Conservation (phyloP, 2,888 invertebrate species). For the Torymus texanus region DNA sequence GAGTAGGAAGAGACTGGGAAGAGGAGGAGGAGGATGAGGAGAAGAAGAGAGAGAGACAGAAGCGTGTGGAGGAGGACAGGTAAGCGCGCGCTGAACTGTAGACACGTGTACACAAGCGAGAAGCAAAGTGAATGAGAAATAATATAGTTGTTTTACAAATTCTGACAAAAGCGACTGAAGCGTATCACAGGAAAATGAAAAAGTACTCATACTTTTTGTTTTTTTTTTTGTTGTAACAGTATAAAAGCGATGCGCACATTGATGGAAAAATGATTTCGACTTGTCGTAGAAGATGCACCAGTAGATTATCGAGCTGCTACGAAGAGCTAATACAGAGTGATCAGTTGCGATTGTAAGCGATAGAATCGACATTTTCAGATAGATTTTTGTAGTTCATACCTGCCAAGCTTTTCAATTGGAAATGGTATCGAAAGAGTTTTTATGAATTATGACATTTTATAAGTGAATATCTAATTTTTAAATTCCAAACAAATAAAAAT, state of each 20-base stretch:
- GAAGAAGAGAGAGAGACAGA: too few species aligned
- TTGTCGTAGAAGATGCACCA: neutral
- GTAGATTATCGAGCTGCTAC: neutral
- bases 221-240: too few species aligned
- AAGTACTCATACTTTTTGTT: neutral
- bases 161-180: constrained; percentile 29
- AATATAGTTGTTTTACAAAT: neutral
- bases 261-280: constrained; percentile 53
- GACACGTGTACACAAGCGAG: constrained; percentile 13
- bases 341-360: neutral
- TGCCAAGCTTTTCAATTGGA: too few species aligned
- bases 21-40: neutral
- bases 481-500: too few species aligned
- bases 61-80: neutral
- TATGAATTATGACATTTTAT: too few species aligned
- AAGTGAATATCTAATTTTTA: too few species aligned
- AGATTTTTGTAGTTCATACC: too few species aligned
- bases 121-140: constrained; percentile 52
- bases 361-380: too few species aligned
- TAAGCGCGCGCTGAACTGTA: constrained; percentile 5
- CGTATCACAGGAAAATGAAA: neutral
- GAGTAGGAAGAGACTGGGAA: neutral
- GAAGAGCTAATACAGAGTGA: neutral
- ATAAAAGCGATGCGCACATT: neutral
- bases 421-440: too few species aligned